Conservation (phyloP, 2,888 invertebrate species). For the Nowickia ferox region DNA sequence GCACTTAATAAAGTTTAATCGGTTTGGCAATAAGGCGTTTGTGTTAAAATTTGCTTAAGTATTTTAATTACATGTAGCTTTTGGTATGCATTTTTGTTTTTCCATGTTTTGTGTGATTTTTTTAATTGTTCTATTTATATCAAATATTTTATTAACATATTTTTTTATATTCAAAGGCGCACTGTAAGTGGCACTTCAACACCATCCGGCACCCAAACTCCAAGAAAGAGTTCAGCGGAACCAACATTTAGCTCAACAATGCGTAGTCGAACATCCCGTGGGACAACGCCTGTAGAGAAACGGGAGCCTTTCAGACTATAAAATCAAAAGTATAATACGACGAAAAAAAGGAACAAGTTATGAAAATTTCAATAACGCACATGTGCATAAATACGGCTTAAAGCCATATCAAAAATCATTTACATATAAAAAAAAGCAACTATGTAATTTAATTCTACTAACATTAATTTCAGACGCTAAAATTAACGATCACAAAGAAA, state of each 20-base stretch:
- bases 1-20: neutral
- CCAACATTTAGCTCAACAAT: conserved; percentile 80
- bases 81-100: neutral
- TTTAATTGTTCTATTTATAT: neutral
- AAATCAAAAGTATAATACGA: conserved; percentile 74
- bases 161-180: conserved; percentile 76
- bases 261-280: conserved; percentile 81
- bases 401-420: conserved; percentile 8
- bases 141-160: neutral
- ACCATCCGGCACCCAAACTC: conserved; percentile 83
- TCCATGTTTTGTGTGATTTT: conserved; percentile 14
- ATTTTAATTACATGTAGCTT: neutral
- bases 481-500: conserved; percentile 19
- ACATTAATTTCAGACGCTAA: conserved; percentile 53
- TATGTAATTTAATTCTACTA: conserved; percentile 22
- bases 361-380: conserved; percentile 69
- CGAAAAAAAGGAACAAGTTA: conserved; percentile 46
- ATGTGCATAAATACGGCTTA: conserved; percentile 24
- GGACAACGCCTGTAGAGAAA: conserved; percentile 83
- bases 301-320: conserved; percentile 91
- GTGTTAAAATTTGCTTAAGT: neutral
- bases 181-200: conserved; percentile 83
- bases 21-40: neutral
- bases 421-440: neutral
- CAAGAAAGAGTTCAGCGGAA: conserved; percentile 82